These are phyloP conservation scores for Parnassius glacialis DNA, from an alignment of 2,888 invertebrate genomes.

Conservation along the genomic window DNA sequence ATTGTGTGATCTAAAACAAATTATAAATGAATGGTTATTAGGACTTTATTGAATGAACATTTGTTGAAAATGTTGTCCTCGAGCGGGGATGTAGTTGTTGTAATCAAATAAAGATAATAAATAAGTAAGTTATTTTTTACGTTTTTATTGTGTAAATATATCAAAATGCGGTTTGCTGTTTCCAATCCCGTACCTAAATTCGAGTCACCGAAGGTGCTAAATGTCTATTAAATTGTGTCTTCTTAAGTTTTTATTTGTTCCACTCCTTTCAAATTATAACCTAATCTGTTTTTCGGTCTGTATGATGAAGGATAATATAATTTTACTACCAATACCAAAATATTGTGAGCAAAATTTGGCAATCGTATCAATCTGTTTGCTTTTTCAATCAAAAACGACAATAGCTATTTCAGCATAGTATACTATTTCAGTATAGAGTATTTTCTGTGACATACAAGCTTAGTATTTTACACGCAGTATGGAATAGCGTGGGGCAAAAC, in stretches of 20 bases:
- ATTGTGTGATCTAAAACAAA: slow-evolving; percentile 76
- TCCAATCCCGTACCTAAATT: slow-evolving; percentile 61
- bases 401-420: background rate
- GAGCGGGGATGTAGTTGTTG: slow-evolving; percentile 77
- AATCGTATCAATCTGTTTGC: slow-evolving; percentile 12
- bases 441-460: slow-evolving; percentile 29
- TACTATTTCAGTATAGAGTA: background rate
- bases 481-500: slow-evolving; percentile 35
- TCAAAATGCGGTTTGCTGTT: slow-evolving; percentile 71
- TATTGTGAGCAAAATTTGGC: slow-evolving; percentile 25
- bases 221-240: slow-evolving; percentile 71
- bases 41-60: slow-evolving; percentile 78
- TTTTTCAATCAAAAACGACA: background rate
- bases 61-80: slow-evolving; percentile 79
- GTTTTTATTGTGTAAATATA: slow-evolving; percentile 79
- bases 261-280: slow-evolving; percentile 33
- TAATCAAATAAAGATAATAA: slow-evolving; percentile 79
- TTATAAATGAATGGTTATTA: slow-evolving; percentile 68
- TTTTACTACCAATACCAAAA: background rate
- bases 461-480: slow-evolving; percentile 32
- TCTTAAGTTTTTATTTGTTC: slow-evolving; percentile 62
- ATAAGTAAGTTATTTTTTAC: slow-evolving; percentile 82
- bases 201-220: slow-evolving; percentile 78
- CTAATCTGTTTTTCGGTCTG: slow-evolving; percentile 45
- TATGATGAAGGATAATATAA: slow-evolving; percentile 30